Base-by-base conservation (phyloP, 2,888 invertebrate species). In the Amphiduros pacificus region DNA sequence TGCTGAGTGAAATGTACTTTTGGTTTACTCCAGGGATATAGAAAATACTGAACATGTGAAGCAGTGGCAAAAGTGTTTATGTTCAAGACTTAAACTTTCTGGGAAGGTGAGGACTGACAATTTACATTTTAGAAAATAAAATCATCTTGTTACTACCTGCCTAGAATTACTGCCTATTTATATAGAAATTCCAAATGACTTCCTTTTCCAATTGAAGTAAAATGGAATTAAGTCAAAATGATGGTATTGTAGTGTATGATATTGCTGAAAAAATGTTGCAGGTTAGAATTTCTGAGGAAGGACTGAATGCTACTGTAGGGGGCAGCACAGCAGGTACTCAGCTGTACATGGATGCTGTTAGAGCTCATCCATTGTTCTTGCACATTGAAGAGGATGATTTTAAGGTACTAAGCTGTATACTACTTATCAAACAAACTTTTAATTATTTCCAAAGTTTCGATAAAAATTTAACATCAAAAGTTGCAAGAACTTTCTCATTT, bases 271-370 rank as follows among this genome's bases (percentile, higher is more conserved):
- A 31, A 22, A 28, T 51, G 26, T 57, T 44, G 3, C 58, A 65
- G 65, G 52, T 65, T 24, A 31, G 65, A 9, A 28, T 64, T 9
- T 60, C 65, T 14, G 20, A 14, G 5, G 65, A 65, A 61, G 65
- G 65, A 11, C 24, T 65, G 2, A 65, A 65, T 61, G 65, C 24
- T 6, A 65, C 65, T 27, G 63, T 64, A 1, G 63, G 50, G 9
- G 63, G 63, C 1, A 61, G 26, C 14, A 14, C 3, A 4, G 2
- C 6, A 14, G 29, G 28, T 14, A 65, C 59, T 17, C 48, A 56
- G 20, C n/a, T 36, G 3, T 65, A 63, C 40, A 64, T 63, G 14
- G 24, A 36, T 5, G 57, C 61, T 4, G 55, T 65, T 1, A 17
- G 17, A 20, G 48, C 5, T 4, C 65, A 65, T 55, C 63, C 65